These are phyloP conservation scores for Suricata suricatta DNA, from an alignment of 2,113 vertebrate genomes.

Conservation along the genomic window DNA sequence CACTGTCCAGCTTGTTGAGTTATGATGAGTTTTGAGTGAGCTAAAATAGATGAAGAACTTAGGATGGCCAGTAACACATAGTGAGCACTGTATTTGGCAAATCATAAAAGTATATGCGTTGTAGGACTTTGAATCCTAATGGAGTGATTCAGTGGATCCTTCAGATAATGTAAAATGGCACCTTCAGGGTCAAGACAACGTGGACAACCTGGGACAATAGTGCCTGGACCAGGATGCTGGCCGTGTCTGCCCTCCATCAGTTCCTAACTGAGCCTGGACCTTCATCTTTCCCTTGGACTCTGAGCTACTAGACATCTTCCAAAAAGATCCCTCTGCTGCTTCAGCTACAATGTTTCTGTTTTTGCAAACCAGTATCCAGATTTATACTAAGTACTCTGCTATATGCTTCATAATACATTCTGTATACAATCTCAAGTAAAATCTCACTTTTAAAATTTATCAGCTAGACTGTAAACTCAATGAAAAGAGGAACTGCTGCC, in stretches of 20 bases:
- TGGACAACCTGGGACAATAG: background rate
- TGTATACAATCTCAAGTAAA: background rate
- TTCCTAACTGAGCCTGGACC: background rate
- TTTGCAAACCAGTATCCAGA: background rate
- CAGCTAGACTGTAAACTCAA: background rate
- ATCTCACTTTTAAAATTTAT: background rate
- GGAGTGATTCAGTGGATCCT: background rate
- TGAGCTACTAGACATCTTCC: background rate
- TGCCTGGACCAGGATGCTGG: fast-evolving
- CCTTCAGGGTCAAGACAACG: background rate
- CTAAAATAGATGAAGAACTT: background rate
- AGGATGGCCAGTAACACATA: too few relatives aligned
- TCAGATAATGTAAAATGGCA: background rate
- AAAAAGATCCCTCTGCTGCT: background rate
- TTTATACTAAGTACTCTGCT: background rate
- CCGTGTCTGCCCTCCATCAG: fast-evolving
- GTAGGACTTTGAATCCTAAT: background rate
- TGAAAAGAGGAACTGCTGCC: background rate
- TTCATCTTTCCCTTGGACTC: background rate
- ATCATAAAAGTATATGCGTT: background rate
- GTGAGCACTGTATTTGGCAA: background rate
- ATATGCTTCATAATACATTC: background rate
- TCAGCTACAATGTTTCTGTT: background rate
- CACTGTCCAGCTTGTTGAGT: background rate
- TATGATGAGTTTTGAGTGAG: background rate